Percentiles rank a stretch among this genome's conserved stretches.
Conservation (phyloP, 2,113 vertebrate genomes). For the Acanthochromis polyacanthus region DNA sequence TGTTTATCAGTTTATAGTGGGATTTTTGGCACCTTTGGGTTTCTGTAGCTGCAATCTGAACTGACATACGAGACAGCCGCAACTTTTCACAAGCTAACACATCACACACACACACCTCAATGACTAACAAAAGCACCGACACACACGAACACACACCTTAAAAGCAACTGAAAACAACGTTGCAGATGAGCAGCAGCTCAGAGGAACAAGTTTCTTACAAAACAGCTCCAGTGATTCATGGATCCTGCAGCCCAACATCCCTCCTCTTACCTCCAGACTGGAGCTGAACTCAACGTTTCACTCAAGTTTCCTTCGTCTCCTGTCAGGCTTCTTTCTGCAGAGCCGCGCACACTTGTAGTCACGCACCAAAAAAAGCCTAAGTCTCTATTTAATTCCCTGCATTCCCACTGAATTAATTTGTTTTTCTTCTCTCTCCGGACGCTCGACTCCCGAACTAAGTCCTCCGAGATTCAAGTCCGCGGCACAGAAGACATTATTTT, state of each 20-base stretch:
- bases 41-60: neutral
- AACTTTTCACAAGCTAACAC: slow-evolving; percentile 47
- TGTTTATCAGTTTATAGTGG: no score
- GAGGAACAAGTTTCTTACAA: slow-evolving; percentile 20
- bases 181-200: slow-evolving; percentile 19
- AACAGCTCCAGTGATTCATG: slow-evolving; percentile 16
- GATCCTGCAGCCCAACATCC: slow-evolving; percentile 31
- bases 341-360: slow-evolving; percentile 45
- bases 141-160: slow-evolving; percentile 23
- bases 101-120: slow-evolving; percentile 22
- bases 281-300: slow-evolving; percentile 57
- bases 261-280: slow-evolving; percentile 70
- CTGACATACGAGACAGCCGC: slow-evolving; percentile 20
- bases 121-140: slow-evolving; percentile 12
- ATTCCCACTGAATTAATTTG: slow-evolving; percentile 58
- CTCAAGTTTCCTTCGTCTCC: slow-evolving; percentile 12
- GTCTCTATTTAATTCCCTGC: slow-evolving; percentile 74
- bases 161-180: slow-evolving; percentile 3
- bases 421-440: slow-evolving; percentile 27
- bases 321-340: slow-evolving; percentile 44
- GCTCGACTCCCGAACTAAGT: slow-evolving; percentile 41
- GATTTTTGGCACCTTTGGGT: neutral
- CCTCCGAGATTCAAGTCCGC: slow-evolving; percentile 33
- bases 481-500: slow-evolving; percentile 7
- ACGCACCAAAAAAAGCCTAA: slow-evolving; percentile 29